Percentiles rank a stretch among this genome's conserved stretches.
Conservation (phyloP, 1,140 invertebrate species). For the Odontomachus brunneus region DNA sequence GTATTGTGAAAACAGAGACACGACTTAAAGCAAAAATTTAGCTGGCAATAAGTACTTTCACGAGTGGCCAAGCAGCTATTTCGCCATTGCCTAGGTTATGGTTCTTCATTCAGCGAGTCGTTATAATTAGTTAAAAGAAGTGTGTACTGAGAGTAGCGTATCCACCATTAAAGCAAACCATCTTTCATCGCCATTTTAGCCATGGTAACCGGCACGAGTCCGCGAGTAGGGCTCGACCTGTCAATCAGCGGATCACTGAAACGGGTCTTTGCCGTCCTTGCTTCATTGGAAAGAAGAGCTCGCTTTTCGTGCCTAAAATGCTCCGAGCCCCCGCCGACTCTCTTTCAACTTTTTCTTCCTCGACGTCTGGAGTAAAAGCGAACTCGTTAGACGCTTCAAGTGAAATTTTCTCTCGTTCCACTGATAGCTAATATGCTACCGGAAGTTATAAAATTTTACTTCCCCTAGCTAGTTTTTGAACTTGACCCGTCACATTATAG, state of each 20-base stretch:
- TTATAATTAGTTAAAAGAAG: conserved; percentile 17
- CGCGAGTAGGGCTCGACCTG: conserved; percentile 76
- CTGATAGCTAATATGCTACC: conserved; percentile 37
- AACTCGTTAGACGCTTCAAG: conserved; percentile 77
- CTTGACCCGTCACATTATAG: not conserved
- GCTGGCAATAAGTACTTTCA: not conserved
- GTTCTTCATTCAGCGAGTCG: not conserved
- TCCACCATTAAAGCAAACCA: conserved; percentile 81
- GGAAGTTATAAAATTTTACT: conserved; percentile 40
- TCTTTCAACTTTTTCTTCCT: conserved; percentile 68
- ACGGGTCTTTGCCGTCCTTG: conserved; percentile 69
- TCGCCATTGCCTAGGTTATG: conserved; percentile 1
- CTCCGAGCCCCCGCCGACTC: conserved; percentile 73
- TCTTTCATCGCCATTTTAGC: conserved; percentile 82
- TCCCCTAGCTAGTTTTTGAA: conserved; percentile 44
- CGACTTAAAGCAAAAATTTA: not conserved
- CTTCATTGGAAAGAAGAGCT: conserved; percentile 68
- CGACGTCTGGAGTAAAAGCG: conserved; percentile 69
- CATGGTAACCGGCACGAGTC: conserved; percentile 64
- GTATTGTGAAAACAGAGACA: too few relatives aligned
- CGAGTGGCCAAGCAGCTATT: not conserved
- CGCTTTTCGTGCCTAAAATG: conserved; percentile 76
- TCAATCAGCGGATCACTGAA: conserved; percentile 82
- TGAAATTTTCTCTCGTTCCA: conserved; percentile 70
- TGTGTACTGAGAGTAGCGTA: not conserved